These are phyloP conservation scores for Epirrhoe tristata DNA, from an alignment of 2,888 invertebrate species.

Conservation along the genomic window DNA sequence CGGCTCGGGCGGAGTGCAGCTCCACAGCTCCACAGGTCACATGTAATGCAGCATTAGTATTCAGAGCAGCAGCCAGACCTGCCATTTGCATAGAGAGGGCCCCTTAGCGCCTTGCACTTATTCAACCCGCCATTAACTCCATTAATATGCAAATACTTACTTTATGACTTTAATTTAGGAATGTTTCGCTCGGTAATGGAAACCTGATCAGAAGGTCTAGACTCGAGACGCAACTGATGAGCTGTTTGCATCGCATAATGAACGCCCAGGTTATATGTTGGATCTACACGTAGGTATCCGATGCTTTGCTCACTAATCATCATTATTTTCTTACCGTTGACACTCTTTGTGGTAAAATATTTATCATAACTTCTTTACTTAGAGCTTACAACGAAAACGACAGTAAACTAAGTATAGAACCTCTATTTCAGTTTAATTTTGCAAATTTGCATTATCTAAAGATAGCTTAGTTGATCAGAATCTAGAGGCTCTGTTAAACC, in stretches of 20 bases:
- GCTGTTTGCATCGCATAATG: not conserved
- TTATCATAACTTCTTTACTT: too few relatives aligned
- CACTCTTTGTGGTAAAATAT: too few relatives aligned
- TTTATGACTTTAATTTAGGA: not conserved
- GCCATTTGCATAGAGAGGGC: conserved; percentile 33
- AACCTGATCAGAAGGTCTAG: not conserved
- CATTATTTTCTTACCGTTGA: too few relatives aligned
- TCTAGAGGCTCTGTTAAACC: too few relatives aligned
- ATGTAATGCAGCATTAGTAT: conserved; percentile 30
- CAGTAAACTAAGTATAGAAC: too few relatives aligned
- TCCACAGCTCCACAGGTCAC: conserved; percentile 13
- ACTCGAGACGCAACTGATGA: not conserved
- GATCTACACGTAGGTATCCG: too few relatives aligned
- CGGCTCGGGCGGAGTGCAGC: not conserved
- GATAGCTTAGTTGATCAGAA: too few relatives aligned
- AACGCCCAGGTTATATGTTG: too few relatives aligned
- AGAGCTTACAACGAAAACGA: too few relatives aligned
- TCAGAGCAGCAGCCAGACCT: conserved; percentile 23
- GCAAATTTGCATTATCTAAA: too few relatives aligned
- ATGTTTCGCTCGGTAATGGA: not conserved
- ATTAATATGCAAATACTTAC: conserved; percentile 18
- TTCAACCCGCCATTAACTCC: conserved; percentile 24
- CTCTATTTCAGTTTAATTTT: too few relatives aligned
- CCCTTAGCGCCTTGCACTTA: conserved; percentile 24
- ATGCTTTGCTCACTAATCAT: too few relatives aligned